Base-by-base conservation (phyloP, 2,797 vertebrate species). In the Tarsius wallacei region DNA sequence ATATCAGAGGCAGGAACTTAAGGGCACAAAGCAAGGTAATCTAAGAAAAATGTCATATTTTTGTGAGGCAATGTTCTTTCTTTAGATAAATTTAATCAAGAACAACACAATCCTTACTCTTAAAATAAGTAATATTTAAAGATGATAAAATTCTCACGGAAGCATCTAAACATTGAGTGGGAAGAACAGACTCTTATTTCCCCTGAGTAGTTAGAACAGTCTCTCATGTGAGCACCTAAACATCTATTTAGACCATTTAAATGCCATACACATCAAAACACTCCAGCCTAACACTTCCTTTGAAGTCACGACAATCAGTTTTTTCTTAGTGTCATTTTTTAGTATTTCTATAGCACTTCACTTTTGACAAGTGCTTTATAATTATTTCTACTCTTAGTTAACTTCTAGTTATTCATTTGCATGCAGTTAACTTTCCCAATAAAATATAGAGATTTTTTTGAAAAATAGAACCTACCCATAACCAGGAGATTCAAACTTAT, bases 301-400 rank as follows among this genome's bases (percentile, higher is more conserved):
- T 97, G 95, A 97, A 98, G 98, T 97, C 92, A 97, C 47, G 81
- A 98, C 97, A 96, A 97, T 98, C 96, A 93, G 94, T 87, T 97
- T 97, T 97, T 94, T 90, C 95, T 84, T 94, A 97, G 90, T 97
- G 90, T 97, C 96, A 97, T 96, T 97, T 97, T 98, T 98, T 97
- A 98, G 93, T 97, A 98, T 98, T 98, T 97, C 96, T 97, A 98
- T 97, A 98, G 94, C 96, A 97, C 98, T 98, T 98, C 96, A 98
- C 95, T 97, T 96, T 97, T 96, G 96, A 93, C 95, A 96, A 97
- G 96, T 98, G 90, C 87, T 92, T 97, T 97, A 86, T 97, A 98
- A 97, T 97, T 96, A 97, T 98, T 94, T 95, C 90, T 93, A 80
- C 87, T 97, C 89, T 97, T 97, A 93, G 85, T 96, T 97, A 97